A percentile compares a stretch with the other conserved stretches of the same genome.
Conservation (phyloP, 2,113 vertebrate genomes). For the Nothobranchius furzeri region DNA sequence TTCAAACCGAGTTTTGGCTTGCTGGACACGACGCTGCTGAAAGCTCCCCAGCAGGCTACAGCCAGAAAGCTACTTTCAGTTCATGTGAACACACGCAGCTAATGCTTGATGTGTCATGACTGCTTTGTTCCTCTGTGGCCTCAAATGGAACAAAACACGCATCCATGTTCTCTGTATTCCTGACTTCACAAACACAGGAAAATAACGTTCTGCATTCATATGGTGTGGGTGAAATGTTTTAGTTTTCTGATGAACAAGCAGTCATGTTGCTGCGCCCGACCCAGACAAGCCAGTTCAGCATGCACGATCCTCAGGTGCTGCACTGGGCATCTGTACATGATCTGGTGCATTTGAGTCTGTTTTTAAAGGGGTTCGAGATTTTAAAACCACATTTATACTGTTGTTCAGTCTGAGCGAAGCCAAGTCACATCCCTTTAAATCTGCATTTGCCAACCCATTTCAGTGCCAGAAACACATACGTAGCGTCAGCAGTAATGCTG, state of each 20-base stretch:
- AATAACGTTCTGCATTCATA: not conserved
- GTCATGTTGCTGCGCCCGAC: not conserved
- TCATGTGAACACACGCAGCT: constrained; percentile 9
- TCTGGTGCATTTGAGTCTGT: too few species aligned
- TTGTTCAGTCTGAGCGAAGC: too few species aligned
- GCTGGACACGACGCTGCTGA: constrained; percentile 10
- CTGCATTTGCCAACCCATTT: too few species aligned
- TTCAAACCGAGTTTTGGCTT: not conserved
- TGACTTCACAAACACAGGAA: not conserved
- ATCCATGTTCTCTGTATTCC: not conserved
- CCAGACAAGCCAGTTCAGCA: not conserved
- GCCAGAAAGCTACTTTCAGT: not conserved
- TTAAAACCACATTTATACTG: too few species aligned
- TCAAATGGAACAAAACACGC: not conserved
- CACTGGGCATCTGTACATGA: too few species aligned
- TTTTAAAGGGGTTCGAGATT: too few species aligned
- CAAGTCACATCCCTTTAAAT: too few species aligned
- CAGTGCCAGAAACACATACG: too few species aligned
- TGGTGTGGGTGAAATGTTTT: constrained; percentile 13
- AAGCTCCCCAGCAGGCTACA: not conserved
- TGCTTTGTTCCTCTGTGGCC: not conserved
- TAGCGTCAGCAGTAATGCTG: too few species aligned
- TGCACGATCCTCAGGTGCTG: not conserved
- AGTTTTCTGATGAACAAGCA: constrained; percentile 18
- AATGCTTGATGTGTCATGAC: constrained; percentile 15